Conservation (phyloP, 2,113 vertebrate species). For the Pantherophis guttatus region DNA sequence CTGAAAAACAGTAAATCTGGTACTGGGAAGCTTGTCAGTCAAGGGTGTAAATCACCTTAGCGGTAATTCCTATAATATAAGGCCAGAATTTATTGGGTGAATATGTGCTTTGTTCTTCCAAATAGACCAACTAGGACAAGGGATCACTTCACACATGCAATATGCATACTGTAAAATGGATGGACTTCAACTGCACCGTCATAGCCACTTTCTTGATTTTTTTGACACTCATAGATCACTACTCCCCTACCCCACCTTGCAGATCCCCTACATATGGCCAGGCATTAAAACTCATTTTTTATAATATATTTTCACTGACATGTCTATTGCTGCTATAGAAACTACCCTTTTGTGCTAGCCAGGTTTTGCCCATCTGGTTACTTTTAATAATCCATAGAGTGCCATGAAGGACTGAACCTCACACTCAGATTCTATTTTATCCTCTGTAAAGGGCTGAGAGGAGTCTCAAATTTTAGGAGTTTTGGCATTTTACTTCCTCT, state of each 20-base stretch:
- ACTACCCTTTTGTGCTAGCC: not conserved
- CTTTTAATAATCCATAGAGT: not conserved
- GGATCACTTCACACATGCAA: not conserved
- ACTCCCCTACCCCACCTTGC: not conserved
- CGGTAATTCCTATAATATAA: not conserved
- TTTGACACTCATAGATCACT: not conserved
- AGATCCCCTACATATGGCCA: not conserved
- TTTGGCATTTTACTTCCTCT: not conserved
- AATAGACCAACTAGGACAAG: not conserved
- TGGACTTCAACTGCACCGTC: not conserved
- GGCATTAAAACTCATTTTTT: not conserved
- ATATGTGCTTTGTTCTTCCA: not conserved
- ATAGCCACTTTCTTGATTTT: not conserved
- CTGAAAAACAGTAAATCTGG: constrained; percentile 14
- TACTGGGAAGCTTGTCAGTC: not conserved
- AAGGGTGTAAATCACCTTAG: not conserved
- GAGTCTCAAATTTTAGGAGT: not conserved
- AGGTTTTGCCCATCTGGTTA: not conserved
- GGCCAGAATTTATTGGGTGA: not conserved
- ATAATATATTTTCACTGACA: not conserved
- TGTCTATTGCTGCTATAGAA: not conserved
- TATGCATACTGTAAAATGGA: not conserved
- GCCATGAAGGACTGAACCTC: not conserved
- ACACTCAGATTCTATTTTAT: not conserved
- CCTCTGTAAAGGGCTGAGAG: not conserved